Conservation (phyloP, 53 echinoderm and acorn worm species). For the Glandiceps talaboti region DNA sequence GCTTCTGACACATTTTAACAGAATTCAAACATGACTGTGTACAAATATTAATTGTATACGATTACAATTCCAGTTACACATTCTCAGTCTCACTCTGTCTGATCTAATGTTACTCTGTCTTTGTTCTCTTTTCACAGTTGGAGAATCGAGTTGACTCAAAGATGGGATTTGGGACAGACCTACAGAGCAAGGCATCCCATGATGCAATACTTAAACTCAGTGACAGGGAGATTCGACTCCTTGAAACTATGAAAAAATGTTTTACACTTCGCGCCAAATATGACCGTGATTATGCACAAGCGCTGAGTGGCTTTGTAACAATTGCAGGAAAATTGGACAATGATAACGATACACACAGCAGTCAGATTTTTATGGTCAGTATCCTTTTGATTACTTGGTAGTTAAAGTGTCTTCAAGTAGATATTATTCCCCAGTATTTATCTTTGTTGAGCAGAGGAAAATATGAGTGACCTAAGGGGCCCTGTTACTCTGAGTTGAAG, state of each 20-base stretch:
- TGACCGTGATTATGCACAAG: constrained; percentile 64
- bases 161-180: constrained; percentile 77
- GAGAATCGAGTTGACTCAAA: constrained; percentile 46
- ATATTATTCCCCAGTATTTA: no score
- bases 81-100: no score
- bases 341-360: neutral
- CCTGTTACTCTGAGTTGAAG: no score
- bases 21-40: no score
- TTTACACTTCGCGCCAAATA: constrained; percentile 47
- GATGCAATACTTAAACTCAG: constrained; percentile 61
- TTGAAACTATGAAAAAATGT: constrained; percentile 55
- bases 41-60: no score
- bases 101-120: no score
- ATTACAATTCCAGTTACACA: no score
- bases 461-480: no score
- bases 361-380: neutral
- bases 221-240: constrained; percentile 54
- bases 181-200: constrained; percentile 64
- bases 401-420: no score
- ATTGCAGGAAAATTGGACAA: neutral
- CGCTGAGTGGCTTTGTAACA: constrained; percentile 31
- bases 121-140: no score
- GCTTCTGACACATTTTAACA: no score
- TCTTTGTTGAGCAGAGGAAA: no score
- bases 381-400: neutral